Base-by-base conservation (phyloP, 1,140 invertebrate species). In the Drosophila serrata region DNA sequence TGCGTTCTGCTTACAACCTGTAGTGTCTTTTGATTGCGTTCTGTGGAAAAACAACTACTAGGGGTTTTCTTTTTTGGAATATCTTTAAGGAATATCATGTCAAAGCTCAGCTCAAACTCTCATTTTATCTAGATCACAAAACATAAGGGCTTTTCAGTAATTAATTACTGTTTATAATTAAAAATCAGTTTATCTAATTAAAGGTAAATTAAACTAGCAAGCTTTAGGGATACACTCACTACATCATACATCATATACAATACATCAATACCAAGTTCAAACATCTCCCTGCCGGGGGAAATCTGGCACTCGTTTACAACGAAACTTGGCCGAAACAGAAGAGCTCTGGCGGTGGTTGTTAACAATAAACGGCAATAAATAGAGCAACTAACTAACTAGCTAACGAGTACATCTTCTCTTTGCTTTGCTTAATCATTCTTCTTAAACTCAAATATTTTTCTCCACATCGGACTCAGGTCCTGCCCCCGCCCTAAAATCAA, bases 361-460 rank as follows among this genome's bases (percentile, higher is more conserved):
- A 67, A 77, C 80, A 59, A 72, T 45, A 64, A 81, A 82, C 74
- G 58, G 61, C 49, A 82, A 85, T 77, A 75, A 74, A 75, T 86
- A 85, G 62, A 67, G 53, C 43, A 60, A 63, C 70, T 64, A 81
- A 68, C 82, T 87, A 75, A 51, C 70, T 73, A 72, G 22, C 69
- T 73, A 70, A 72, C n/a, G 29, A 11, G 43, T 79, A 69, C 59
- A 56, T 68, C 75, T 62, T 56, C 43, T 69, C 45, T 43, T 43
- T 74, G 56, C 45, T 40, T 19, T 35, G 39, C 37, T 46, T 65
- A 40, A 27, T 17, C 17, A 42, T 48, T 37, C 19, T 22, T 35
- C 49, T 9, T 53, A 53, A 31, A 75, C 29, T 87, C 65, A 82
- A 59, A 82, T 79, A n/a, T 88, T 61, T 63, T 37, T 88, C 37